Base-by-base conservation (phyloP, 2,113 vertebrate genomes). In the Vidua chalybeata region DNA sequence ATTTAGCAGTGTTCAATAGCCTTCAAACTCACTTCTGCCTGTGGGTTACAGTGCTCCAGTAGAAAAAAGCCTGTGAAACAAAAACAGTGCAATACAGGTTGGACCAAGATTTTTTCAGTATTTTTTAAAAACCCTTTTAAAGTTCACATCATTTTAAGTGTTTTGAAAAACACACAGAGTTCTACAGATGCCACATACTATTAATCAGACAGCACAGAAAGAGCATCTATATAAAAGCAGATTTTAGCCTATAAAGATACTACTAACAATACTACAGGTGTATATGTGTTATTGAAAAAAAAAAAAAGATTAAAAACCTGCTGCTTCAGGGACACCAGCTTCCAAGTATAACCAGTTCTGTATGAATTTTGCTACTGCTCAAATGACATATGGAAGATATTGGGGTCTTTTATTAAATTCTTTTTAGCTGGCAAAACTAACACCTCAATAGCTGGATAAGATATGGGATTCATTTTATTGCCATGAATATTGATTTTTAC, bases 1-100 rank as follows among this genome's bases (percentile, higher is more conserved):
- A 95, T 96, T 91, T 93, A 96, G 92, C 63, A 90, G 43, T 64
- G 84, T 27, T 84, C 89, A 89, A 90, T 55, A 95, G 76, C 69
- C 90, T 88, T 93, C 82, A 95, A 96, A 94, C 73, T 89, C 89
- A 81, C 72, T 95, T 88, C 69, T 84, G 84, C 21, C 74, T 69
- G 31, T 39, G 76, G 48, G 78, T 82, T 68, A 88, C 13, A 75
- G 5, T 51, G 37, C 54, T 74, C 69, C 64, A 64, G 43, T 16
- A 80, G 37, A 55, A 73, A 73, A 89, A 84, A 91, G 69, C 62
- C 63, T 59, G 23, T 56, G 69, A 63, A 93, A 86, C 27, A 76
- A 94, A 83, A 89, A 5, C 46, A 79, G 31, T 30, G 15, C 37
- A 62, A 69, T 64, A 78, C 11, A 71, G 21, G 68, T 15, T 55